A percentile compares a stretch with the other conserved stretches of the same genome.
Evolutionary conservation across 2,888 invertebrate species (phyloP).

Genomic region (Baccha elongata): DNA sequence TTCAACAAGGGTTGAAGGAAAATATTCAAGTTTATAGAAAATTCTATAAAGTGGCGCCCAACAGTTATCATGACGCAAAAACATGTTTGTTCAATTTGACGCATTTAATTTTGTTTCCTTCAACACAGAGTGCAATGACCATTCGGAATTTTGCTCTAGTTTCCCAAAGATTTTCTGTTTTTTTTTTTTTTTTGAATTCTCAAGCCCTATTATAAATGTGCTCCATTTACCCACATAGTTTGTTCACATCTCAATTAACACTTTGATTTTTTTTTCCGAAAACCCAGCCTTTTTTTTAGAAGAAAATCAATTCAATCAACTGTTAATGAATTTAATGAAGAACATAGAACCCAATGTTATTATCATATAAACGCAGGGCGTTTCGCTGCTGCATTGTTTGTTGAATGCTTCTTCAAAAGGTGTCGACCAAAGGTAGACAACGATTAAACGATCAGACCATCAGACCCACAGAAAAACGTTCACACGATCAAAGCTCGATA

Average conservation of each 20-base stretch:
- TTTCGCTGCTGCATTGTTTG: slow-evolving; percentile 47
- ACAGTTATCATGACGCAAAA: neutral
- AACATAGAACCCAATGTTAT: slow-evolving; percentile 45
- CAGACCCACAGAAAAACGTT: slow-evolving; percentile 48
- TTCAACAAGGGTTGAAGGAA: too few species aligned
- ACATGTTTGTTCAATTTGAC: neutral
- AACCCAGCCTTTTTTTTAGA: too few species aligned
- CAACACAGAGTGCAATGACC: too few species aligned
- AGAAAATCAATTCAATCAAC: slow-evolving; percentile 62
- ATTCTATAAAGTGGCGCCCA: neutral
- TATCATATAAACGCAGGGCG: slow-evolving; percentile 51
- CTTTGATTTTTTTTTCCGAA: slow-evolving; percentile 34
- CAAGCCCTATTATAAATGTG: neutral
- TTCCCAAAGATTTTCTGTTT: too few species aligned
- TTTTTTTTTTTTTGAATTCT: too few species aligned
- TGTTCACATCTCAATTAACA: slow-evolving; percentile 69
- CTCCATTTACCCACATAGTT: slow-evolving; percentile 30
- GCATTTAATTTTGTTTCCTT: too few species aligned
- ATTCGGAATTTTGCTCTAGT: too few species aligned
- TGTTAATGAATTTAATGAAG: slow-evolving; percentile 60
- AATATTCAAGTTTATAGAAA: too few species aligned
- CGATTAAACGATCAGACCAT: slow-evolving; percentile 49
- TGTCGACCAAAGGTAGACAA: slow-evolving; percentile 45
- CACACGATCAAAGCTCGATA: slow-evolving; percentile 60
- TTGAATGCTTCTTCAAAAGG: slow-evolving; percentile 55